phyloP scores from a whole-genome alignment of 2,888 invertebrate species.

The Thymelicus acteon region DNA sequence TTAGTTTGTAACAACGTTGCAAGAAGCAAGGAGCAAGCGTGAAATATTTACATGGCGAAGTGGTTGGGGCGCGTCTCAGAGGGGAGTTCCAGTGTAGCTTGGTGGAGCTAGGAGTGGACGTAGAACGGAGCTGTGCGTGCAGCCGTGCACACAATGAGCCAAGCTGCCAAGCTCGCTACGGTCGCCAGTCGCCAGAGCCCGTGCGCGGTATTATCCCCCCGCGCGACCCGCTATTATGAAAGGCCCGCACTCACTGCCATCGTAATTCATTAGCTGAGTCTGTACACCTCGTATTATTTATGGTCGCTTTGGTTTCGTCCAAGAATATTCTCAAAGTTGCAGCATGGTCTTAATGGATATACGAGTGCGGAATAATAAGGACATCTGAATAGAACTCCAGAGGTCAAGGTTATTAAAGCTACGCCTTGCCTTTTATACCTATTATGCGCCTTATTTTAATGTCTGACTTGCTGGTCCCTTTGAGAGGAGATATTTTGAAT shows the following conservation, averaged over 20 bases:
- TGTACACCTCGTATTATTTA: constrained; percentile 75
- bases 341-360: constrained; percentile 58
- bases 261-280: constrained; percentile 80
- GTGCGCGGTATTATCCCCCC: constrained; percentile 20
- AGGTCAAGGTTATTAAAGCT: constrained; percentile 63
- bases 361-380: constrained; percentile 63
- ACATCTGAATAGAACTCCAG: constrained; percentile 69
- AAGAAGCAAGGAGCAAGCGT: constrained; percentile 64
- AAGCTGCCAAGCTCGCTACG: neutral
- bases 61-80: constrained; percentile 40
- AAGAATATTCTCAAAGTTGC: constrained; percentile 68
- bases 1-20: constrained; percentile 64
- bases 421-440: constrained; percentile 27
- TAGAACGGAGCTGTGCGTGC: too few relatives aligned
- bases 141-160: neutral
- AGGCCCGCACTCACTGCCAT: constrained; percentile 59
- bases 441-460: constrained; percentile 2
- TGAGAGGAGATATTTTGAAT: constrained; percentile 2
- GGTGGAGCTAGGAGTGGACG: too few relatives aligned
- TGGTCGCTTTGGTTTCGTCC: constrained; percentile 71
- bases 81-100: too few relatives aligned
- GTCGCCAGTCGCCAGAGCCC: constrained; percentile 3
- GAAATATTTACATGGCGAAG: constrained; percentile 68
- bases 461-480: neutral
- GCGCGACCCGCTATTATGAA: constrained; percentile 62